Percentiles rank a stretch among this genome's conserved stretches.
Conservation (phyloP, 1,140 invertebrate species). For the Neuroterus valhalla region DNA sequence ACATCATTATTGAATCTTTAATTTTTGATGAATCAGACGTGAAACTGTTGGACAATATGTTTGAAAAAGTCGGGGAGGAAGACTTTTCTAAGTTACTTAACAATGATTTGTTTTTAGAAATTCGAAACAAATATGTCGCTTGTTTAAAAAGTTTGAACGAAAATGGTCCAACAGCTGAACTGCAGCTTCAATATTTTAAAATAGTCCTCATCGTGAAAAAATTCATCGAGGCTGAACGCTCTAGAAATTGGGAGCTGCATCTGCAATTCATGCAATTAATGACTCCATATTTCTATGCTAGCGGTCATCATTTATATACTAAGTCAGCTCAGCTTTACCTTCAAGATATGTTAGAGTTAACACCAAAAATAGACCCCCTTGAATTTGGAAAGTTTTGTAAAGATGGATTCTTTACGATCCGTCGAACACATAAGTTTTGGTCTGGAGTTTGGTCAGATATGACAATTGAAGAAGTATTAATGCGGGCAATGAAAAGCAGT, state of each 20-base stretch:
- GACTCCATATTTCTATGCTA: slow-evolving; percentile 18
- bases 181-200: too few relatives aligned
- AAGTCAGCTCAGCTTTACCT: slow-evolving; percentile 12
- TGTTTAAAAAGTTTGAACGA: too few relatives aligned
- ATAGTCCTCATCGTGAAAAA: too few relatives aligned
- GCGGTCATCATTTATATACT: slow-evolving; percentile 4
- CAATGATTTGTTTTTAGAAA: too few relatives aligned
- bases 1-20: too few relatives aligned
- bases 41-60: too few relatives aligned
- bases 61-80: too few relatives aligned
- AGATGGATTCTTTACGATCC: slow-evolving; percentile 49
- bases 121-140: too few relatives aligned
- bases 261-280: slow-evolving; percentile 11
- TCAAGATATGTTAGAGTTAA: slow-evolving; percentile 6
- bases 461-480: slow-evolving; percentile 63
- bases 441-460: slow-evolving; percentile 65
- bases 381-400: slow-evolving; percentile 2
- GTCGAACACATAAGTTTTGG: slow-evolving; percentile 64
- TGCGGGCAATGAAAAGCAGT: slow-evolving; percentile 57
- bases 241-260: not conserved
- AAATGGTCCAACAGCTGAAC: too few relatives aligned
- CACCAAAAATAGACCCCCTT: not conserved
- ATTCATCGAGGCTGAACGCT: too few relatives aligned
- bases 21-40: too few relatives aligned
- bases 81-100: too few relatives aligned